Conservation (phyloP, 2,113 vertebrate genomes). For the Noturus placidus region DNA sequence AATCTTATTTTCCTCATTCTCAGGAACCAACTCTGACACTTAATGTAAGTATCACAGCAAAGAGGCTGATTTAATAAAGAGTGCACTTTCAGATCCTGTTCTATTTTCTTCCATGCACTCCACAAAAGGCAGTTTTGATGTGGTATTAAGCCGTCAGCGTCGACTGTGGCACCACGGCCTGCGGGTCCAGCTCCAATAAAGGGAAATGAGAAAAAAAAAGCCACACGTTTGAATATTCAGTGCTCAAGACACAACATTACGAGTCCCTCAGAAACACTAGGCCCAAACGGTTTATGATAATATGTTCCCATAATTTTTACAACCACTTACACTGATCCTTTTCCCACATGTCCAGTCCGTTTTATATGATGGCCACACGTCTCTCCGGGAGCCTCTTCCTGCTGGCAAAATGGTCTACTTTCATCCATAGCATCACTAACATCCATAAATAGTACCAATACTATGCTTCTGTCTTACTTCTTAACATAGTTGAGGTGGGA, state of each 20-base stretch:
- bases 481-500: neutral
- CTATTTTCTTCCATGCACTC: slow-evolving; percentile 55
- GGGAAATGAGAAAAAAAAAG: slow-evolving; percentile 11
- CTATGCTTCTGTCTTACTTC: neutral
- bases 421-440: slow-evolving; percentile 30
- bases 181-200: slow-evolving; percentile 58
- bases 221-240: slow-evolving; percentile 55
- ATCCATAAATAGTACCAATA: slow-evolving; percentile 63
- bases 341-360: slow-evolving; percentile 62
- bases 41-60: neutral
- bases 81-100: slow-evolving; percentile 63
- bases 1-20: slow-evolving; percentile 20
- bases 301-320: slow-evolving; percentile 58
- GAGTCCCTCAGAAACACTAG: slow-evolving; percentile 60
- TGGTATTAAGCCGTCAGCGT: slow-evolving; percentile 67
- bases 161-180: slow-evolving; percentile 68
- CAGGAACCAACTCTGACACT: slow-evolving; percentile 63
- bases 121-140: slow-evolving; percentile 63
- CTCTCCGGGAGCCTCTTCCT: slow-evolving; percentile 44
- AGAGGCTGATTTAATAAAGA: slow-evolving; percentile 51
- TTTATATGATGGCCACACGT: slow-evolving; percentile 53
- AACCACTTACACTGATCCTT: slow-evolving; percentile 60
- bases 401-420: slow-evolving; percentile 49
- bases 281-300: slow-evolving; percentile 63
- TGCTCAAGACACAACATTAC: slow-evolving; percentile 41